Conservation (phyloP, 2,797 vertebrate genomes). For the Betta splendens region DNA sequence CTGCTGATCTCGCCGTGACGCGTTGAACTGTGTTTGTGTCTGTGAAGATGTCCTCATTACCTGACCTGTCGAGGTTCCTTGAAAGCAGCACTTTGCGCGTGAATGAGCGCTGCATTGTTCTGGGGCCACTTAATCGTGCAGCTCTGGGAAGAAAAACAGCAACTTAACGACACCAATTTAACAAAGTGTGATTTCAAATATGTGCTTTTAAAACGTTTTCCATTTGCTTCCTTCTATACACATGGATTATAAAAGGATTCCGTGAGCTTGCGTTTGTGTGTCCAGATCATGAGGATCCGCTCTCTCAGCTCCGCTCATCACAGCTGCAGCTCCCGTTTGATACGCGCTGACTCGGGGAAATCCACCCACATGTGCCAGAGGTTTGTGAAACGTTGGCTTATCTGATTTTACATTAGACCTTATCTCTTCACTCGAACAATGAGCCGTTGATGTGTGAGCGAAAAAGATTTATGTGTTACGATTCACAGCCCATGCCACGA, state of each 20-base stretch:
- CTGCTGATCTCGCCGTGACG: slow-evolving; percentile 17
- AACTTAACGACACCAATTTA: too few relatives aligned
- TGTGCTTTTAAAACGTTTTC: too few relatives aligned
- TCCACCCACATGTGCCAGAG: slow-evolving; percentile 53
- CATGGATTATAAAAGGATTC: too few relatives aligned
- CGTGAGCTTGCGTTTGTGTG: too few relatives aligned
- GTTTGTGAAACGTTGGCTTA: slow-evolving; percentile 36
- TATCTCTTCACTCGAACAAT: slow-evolving; percentile 6
- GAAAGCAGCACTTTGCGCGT: slow-evolving; percentile 30
- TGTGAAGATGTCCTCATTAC: slow-evolving; percentile 55
- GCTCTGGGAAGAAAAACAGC: too few relatives aligned
- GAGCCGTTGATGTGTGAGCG: slow-evolving; percentile 23
- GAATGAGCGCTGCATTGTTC: slow-evolving; percentile 39
- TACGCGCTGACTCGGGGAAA: slow-evolving; percentile 50
- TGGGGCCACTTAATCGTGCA: too few relatives aligned
- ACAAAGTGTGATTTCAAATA: too few relatives aligned
- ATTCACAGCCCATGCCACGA: slow-evolving; percentile 19
- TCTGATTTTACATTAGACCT: slow-evolving; percentile 15
- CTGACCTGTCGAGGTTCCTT: slow-evolving; percentile 31
- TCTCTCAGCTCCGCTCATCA: too few relatives aligned
- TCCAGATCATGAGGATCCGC: too few relatives aligned
- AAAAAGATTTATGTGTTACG: not conserved
- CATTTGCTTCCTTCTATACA: too few relatives aligned
- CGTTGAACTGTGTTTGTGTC: slow-evolving; percentile 30
- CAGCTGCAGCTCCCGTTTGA: slow-evolving; percentile 65